A percentile compares a stretch with the other conserved stretches of the same genome.
These are phyloP conservation scores for Idris sp. DNA, from an alignment of 1,140 invertebrate species.

Conservation along the genomic window DNA sequence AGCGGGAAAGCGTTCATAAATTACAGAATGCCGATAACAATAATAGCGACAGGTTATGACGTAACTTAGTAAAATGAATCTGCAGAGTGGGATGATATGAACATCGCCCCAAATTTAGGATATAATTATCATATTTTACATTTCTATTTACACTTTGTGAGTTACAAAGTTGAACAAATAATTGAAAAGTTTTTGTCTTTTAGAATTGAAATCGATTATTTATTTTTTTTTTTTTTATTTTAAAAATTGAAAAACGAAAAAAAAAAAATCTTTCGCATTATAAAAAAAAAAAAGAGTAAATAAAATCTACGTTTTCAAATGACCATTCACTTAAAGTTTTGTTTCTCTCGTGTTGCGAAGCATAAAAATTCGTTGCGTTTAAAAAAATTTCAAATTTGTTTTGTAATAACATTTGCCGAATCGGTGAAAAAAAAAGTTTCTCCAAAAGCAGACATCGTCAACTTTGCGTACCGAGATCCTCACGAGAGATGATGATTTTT, in stretches of 20 bases:
- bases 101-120: constrained; percentile 15
- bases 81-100: background rate
- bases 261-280: too few species aligned
- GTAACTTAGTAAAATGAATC: constrained; percentile 51
- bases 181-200: too few species aligned
- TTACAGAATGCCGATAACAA: constrained; percentile 52
- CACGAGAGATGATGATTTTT: constrained; percentile 32
- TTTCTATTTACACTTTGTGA: constrained; percentile 12
- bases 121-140: constrained; percentile 28
- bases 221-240: too few species aligned
- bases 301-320: too few species aligned
- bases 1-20: constrained; percentile 43
- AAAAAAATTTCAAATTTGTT: constrained; percentile 37
- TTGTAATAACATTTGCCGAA: constrained; percentile 12
- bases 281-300: too few species aligned
- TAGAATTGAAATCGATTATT: too few species aligned
- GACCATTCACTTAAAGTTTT: too few species aligned
- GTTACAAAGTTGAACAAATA: too few species aligned
- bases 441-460: background rate
- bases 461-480: constrained; percentile 17
- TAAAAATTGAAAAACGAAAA: too few species aligned
- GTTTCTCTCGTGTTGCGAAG: constrained; percentile 17
- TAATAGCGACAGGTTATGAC: constrained; percentile 40
- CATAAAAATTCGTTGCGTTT: constrained; percentile 24
- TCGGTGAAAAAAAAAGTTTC: constrained; percentile 14